These are phyloP conservation scores for Lucifuga dentata DNA, from an alignment of 2,113 vertebrate species.

Conservation along the genomic window DNA sequence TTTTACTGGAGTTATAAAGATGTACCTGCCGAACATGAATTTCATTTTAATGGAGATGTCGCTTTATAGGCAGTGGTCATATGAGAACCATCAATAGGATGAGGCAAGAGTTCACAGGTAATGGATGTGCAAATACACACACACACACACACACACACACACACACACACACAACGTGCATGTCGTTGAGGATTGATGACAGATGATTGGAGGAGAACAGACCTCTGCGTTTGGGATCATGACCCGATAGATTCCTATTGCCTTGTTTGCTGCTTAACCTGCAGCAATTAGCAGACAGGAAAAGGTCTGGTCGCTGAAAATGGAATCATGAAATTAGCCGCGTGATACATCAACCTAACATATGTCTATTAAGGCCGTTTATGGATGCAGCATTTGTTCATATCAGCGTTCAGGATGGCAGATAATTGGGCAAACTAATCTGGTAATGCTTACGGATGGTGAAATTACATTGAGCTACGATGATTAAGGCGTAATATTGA, in stretches of 20 bases:
- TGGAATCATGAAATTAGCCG: slow-evolving; percentile 79
- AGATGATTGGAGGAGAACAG: slow-evolving; percentile 56
- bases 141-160: slow-evolving; percentile 12
- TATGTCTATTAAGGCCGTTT: slow-evolving; percentile 62
- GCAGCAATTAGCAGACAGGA: slow-evolving; percentile 77
- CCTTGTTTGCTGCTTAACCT: slow-evolving; percentile 73
- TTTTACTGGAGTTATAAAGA: slow-evolving; percentile 82
- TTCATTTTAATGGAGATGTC: slow-evolving; percentile 77
- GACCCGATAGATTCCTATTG: slow-evolving; percentile 67
- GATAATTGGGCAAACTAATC: slow-evolving; percentile 74
- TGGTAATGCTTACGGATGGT: slow-evolving; percentile 73
- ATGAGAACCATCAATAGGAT: slow-evolving; percentile 80
- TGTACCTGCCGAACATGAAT: slow-evolving; percentile 64
- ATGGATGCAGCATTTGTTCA: slow-evolving; percentile 73
- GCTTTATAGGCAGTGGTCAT: slow-evolving; percentile 79
- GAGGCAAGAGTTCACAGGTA: slow-evolving; percentile 66
- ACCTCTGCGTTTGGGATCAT: slow-evolving; percentile 61
- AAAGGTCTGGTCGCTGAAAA: slow-evolving; percentile 79
- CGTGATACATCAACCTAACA: slow-evolving; percentile 69
- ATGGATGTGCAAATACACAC: slow-evolving; percentile 61
- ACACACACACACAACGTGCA: slow-evolving; percentile 1
- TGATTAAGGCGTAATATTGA: slow-evolving; percentile 59
- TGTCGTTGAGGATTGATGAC: slow-evolving; percentile 60
- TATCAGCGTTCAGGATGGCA: slow-evolving; percentile 72
- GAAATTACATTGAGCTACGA: slow-evolving; percentile 66